Conservation (phyloP, 2,113 vertebrate genomes). For the Bostrychus sinensis region DNA sequence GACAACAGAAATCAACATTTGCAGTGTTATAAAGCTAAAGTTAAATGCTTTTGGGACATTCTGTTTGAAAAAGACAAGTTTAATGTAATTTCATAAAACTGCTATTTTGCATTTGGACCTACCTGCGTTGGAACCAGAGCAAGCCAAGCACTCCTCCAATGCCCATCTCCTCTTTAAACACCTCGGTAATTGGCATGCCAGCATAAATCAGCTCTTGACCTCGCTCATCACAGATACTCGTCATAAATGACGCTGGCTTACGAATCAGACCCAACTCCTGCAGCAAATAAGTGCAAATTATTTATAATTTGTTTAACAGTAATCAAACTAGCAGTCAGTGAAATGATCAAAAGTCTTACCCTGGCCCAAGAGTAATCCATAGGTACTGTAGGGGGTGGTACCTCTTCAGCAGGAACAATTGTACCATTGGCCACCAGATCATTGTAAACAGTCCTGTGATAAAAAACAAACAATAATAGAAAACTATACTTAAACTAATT, state of each 20-base stretch:
- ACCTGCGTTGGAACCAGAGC: slow-evolving; percentile 98
- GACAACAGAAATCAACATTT: neutral
- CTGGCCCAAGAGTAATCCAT: slow-evolving; percentile 99
- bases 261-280: slow-evolving; percentile 97
- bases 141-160: slow-evolving; percentile 94
- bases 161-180: slow-evolving; percentile 98
- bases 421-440: slow-evolving; percentile 89
- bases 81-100: too few species aligned
- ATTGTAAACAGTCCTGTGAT: slow-evolving; percentile 91
- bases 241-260: slow-evolving; percentile 98
- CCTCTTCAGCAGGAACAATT: slow-evolving; percentile 92
- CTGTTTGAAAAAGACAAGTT: too few species aligned
- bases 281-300: neutral
- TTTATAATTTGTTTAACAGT: neutral
- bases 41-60: too few species aligned
- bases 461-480: slow-evolving; percentile 3
- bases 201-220: slow-evolving; percentile 98
- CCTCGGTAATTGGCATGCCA: slow-evolving; percentile 97
- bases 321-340: neutral
- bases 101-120: slow-evolving; percentile 27
- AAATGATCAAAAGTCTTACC: slow-evolving; percentile 76
- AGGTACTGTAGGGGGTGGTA: slow-evolving; percentile 95
- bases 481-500: neutral
- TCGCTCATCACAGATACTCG: slow-evolving; percentile 96
- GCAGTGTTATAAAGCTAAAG: too few species aligned